These are phyloP conservation scores for Ornithoptera alexandrae DNA, from an alignment of 2,888 invertebrate genomes.

Conservation along the genomic window DNA sequence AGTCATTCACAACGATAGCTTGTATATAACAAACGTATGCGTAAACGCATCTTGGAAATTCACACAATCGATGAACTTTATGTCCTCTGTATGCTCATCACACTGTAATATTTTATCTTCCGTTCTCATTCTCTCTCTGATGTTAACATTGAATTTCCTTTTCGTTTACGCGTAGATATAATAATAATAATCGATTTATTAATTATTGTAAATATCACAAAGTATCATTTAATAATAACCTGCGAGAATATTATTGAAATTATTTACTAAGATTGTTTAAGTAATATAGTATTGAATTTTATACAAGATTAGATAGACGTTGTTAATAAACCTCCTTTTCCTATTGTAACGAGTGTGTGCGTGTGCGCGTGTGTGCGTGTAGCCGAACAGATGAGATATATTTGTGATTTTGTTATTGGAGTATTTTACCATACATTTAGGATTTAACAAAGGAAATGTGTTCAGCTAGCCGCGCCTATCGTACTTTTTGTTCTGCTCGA, in stretches of 20 bases:
- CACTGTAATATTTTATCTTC: too few relatives aligned
- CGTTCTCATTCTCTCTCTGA: not conserved
- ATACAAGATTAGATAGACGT: constrained; percentile 47
- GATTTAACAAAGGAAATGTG: constrained; percentile 1
- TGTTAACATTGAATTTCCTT: too few relatives aligned
- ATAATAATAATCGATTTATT: not conserved
- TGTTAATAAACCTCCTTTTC: constrained; percentile 33
- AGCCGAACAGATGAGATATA: constrained; percentile 30
- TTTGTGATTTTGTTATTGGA: constrained; percentile 48
- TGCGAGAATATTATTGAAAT: constrained; percentile 30
- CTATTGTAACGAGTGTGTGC: constrained; percentile 32
- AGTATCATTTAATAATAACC: constrained; percentile 27
- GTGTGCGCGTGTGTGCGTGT: not conserved
- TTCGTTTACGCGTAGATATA: constrained; percentile 4
- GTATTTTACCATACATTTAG: constrained; percentile 36
- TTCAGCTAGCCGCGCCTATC: not conserved
- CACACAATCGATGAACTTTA: not conserved
- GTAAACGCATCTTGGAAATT: constrained; percentile 6
- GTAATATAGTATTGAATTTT: constrained; percentile 60
- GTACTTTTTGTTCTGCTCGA: too few relatives aligned
- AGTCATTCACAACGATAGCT: constrained; percentile 17
- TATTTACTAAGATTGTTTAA: constrained; percentile 47
- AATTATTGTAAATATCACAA: constrained; percentile 38
- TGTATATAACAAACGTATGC: constrained; percentile 13
- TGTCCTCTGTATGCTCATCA: too few relatives aligned